A percentile compares a stretch with the other conserved stretches of the same genome.
These are phyloP conservation scores for Punctoribates punctum DNA, from an alignment of 2,888 invertebrate genomes.

Conservation along the genomic window DNA sequence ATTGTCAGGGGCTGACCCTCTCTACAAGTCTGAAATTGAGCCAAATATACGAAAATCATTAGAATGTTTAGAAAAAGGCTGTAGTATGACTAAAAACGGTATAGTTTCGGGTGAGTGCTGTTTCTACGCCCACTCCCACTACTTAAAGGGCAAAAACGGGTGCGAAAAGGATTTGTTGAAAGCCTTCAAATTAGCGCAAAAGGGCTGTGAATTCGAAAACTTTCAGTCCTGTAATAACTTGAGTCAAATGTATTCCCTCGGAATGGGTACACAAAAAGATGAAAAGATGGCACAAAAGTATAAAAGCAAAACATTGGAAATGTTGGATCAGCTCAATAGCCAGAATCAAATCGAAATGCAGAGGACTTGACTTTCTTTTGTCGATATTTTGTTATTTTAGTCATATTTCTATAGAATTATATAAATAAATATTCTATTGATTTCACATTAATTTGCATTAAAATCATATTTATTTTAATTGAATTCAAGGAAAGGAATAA, in stretches of 20 bases:
- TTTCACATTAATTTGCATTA: no score
- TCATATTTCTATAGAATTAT: no score
- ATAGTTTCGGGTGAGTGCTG: conserved; percentile 62
- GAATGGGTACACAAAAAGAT: conserved; percentile 75
- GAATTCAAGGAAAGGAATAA: no score
- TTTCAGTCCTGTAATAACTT: conserved; percentile 85
- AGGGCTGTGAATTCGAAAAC: conserved; percentile 78
- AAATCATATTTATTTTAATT: no score
- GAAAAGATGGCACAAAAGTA: conserved; percentile 67
- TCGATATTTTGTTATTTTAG: no score
- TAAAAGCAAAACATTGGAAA: conserved; percentile 66
- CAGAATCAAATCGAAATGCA: conserved; percentile 40
- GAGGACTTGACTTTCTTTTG: conserved; percentile 34
- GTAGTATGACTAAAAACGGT: conserved; percentile 56
- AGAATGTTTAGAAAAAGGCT: conserved; percentile 57
- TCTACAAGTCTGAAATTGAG: conserved; percentile 45
- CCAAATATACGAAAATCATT: conserved; percentile 55
- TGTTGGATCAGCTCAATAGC: conserved; percentile 64
- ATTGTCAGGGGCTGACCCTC: conserved; percentile 58
- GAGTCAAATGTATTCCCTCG: conserved; percentile 77
- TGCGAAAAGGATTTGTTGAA: conserved; percentile 65
- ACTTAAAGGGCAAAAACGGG: conserved; percentile 58
- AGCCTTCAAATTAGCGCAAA: conserved; percentile 71
- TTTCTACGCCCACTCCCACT: conserved; percentile 74
- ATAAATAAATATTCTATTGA: no score